A percentile compares a stretch with the other conserved stretches of the same genome.
phyloP scores from a whole-genome alignment of 2,113 vertebrate genomes.

The Marmota flaviventris region DNA sequence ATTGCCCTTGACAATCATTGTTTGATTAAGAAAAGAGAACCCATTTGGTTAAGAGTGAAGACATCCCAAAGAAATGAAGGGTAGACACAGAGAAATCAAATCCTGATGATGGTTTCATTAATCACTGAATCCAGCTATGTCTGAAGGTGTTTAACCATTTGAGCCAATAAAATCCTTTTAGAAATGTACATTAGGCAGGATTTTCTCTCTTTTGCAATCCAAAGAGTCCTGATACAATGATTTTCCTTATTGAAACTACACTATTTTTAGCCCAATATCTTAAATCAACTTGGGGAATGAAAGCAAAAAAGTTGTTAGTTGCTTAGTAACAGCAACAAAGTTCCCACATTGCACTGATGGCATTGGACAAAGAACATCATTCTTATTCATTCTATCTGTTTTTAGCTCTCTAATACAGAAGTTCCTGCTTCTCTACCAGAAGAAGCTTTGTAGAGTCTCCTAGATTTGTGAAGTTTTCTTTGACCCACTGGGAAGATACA shows the following conservation, averaged over 20 bases:
- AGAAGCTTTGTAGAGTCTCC: background rate
- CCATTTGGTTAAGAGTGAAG: background rate
- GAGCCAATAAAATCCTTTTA: constrained; percentile 28
- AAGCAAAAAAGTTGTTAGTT: constrained; percentile 52
- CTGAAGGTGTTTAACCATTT: background rate
- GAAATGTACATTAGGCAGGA: background rate
- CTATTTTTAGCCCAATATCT: constrained; percentile 35
- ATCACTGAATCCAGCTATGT: background rate
- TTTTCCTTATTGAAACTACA: background rate
- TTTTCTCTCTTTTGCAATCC: constrained; percentile 21
- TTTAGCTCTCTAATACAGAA: constrained; percentile 13
- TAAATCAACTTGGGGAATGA: constrained; percentile 22
- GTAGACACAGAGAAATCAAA: background rate
- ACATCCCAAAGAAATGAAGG: background rate
- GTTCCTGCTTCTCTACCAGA: background rate
- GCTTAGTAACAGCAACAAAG: constrained; percentile 47
- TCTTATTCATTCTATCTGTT: background rate
- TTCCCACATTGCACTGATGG: background rate
- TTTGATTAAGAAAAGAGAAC: background rate
- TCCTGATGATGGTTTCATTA: background rate
- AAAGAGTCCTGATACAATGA: constrained; percentile 38
- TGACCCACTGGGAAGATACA: background rate
- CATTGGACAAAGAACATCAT: constrained; percentile 16
- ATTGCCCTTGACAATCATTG: background rate
- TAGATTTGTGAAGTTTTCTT: background rate